phyloP scores from a whole-genome alignment of 2,113 vertebrate genomes.

The Albula goreensis region DNA sequence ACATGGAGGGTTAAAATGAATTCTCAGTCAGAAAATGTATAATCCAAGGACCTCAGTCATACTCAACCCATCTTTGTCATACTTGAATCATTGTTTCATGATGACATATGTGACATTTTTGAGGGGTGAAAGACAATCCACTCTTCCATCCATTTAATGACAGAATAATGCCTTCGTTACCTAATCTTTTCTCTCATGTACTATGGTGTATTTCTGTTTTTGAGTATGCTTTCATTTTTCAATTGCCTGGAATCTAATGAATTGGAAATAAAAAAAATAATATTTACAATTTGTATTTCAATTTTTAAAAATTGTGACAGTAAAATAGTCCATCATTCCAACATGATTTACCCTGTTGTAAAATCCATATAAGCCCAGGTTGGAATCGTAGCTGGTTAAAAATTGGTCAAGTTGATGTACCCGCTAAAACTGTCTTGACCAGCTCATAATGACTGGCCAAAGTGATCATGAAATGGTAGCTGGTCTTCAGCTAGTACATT shows the following conservation, averaged over 20 bases:
- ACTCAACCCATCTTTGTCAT: conserved; percentile 3
- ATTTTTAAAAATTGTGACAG: no score
- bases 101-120: neutral
- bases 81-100: neutral
- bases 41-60: neutral
- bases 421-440: no score
- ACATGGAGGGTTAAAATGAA: neutral
- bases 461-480: no score
- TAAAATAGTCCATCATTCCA: no score
- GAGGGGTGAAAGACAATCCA: neutral
- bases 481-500: no score
- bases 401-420: no score
- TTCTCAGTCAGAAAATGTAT: neutral
- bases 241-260: neutral
- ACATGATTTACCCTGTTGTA: no score
- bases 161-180: neutral
- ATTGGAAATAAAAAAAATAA: neutral
- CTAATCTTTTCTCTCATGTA: neutral
- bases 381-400: no score
- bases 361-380: no score
- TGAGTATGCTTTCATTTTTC: neutral
- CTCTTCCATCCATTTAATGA: neutral
- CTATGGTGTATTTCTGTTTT: neutral
- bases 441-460: no score
- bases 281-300: no score